Percentiles rank a stretch among this genome's conserved stretches.
phyloP scores from a whole-genome alignment of 2,113 vertebrate species.

The Colius striatus region DNA sequence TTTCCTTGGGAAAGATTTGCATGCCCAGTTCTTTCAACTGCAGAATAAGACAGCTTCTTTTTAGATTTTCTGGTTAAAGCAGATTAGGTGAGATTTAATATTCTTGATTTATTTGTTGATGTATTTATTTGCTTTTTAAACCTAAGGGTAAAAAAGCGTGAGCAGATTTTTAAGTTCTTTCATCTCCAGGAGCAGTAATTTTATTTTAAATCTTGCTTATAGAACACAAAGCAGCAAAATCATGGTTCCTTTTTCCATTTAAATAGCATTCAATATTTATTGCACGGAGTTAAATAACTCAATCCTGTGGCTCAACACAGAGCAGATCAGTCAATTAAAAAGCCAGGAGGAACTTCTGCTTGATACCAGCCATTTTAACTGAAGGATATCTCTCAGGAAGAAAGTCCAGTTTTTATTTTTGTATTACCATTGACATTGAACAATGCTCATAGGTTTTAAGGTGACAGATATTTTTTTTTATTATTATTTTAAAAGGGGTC shows the following conservation, averaged over 20 bases:
- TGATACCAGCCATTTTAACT: background rate
- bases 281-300: background rate
- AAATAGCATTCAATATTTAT: constrained; percentile 17
- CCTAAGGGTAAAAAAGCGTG: constrained; percentile 33
- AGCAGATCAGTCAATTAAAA: background rate
- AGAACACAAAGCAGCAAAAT: background rate
- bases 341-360: background rate
- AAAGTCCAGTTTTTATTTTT: background rate
- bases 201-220: constrained; percentile 26
- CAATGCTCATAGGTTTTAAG: background rate
- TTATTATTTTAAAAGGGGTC: background rate
- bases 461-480: background rate
- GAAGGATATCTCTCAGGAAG: background rate
- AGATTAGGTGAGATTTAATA: constrained; percentile 63
- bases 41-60: constrained; percentile 1
- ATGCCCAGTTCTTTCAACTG: background rate
- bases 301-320: background rate
- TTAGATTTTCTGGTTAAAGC: constrained; percentile 36
- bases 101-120: constrained; percentile 70
- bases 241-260: background rate
- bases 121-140: constrained; percentile 55
- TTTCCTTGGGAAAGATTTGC: background rate
- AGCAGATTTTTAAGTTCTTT: constrained; percentile 44
- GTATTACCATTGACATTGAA: background rate
- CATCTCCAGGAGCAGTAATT: constrained; percentile 55